Evolutionary conservation across 2,888 invertebrate genomes (phyloP), one percentile per base, ranked within the genome.

Genomic region (Dynastes grantii): DNA sequence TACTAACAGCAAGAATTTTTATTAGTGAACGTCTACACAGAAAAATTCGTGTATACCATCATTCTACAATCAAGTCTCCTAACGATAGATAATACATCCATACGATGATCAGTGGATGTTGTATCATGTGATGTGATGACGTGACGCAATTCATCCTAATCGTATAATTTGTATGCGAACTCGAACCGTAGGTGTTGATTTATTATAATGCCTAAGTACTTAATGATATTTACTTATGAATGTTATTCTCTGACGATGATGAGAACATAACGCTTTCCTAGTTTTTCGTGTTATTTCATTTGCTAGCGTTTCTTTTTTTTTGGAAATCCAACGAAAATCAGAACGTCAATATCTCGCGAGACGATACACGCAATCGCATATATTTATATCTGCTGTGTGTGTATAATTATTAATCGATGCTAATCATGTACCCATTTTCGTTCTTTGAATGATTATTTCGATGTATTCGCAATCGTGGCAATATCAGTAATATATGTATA

Each of bases 121-220:
- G 45, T 45, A 0, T 45, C 45, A 45, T 45, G 53, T 53, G 4
- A 53, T n/a, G 53, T 6, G 53, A 45, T 65, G 65, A 65, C 40
- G 40, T 65, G 16, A 65, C 65, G 65, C 65, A 65, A 65, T 65
- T 65, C 37, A n/a, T n/a, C 40, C 16, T 65, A 65, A 40, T 65
- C 40, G 65, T 32, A 40, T 40, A 32, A 65, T 65, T 65, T 65
- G 40, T 65, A 65, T 65, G 65, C 65, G 37, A 37, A 65, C 37
- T 6, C 32, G 32, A 40, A 65, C 16, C 65, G 65, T 65, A 65
- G 65, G 65, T 65, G 65, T 65, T 65, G 65, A 65, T 65, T 65
- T 65, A 65, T 65, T 65, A 40, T 65, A 65, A 65, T 65, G 65
- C 65, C 37, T 65, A 65, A 40, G 37, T 65, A 65, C 40, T 65